Evolutionary conservation across 1,140 invertebrate genomes (phyloP).

Genomic region (Drosophila tani): DNA sequence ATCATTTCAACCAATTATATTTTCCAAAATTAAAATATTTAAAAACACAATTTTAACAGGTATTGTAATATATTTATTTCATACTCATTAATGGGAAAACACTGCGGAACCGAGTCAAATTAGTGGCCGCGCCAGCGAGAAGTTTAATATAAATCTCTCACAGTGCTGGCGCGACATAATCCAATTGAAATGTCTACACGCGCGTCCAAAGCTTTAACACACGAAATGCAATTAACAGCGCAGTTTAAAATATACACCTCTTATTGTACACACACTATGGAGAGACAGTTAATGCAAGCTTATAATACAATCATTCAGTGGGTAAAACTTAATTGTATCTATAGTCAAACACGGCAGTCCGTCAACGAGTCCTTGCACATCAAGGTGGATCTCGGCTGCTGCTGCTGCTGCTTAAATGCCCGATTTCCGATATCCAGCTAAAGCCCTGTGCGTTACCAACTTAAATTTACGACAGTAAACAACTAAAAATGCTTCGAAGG

Average conservation of each 20-base stretch:
- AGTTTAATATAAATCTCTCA: conserved; percentile 84
- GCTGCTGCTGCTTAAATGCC: conserved; percentile 24
- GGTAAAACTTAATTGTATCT: conserved; percentile 74
- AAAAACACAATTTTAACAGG: conserved; percentile 15
- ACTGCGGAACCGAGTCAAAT: conserved; percentile 52
- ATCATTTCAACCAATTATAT: too few relatives aligned
- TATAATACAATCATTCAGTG: conserved; percentile 68
- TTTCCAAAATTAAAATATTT: too few relatives aligned
- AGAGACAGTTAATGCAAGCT: conserved; percentile 47
- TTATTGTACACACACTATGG: conserved; percentile 51
- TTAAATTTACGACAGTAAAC: conserved; percentile 61
- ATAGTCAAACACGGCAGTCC: conserved; percentile 39
- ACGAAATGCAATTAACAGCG: conserved; percentile 45
- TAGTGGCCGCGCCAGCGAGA: conserved; percentile 60
- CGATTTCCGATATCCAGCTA: conserved; percentile 39
- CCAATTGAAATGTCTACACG: conserved; percentile 39
- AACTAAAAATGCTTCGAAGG: conserved; percentile 73
- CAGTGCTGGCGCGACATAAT: conserved; percentile 37
- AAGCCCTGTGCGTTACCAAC: conserved; percentile 52
- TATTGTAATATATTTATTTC: conserved; percentile 39
- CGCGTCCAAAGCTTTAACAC: conserved; percentile 57
- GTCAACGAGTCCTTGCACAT: conserved; percentile 49
- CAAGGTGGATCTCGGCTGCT: conserved; percentile 24
- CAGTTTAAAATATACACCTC: conserved; percentile 33
- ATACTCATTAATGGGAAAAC: conserved; percentile 47